phyloP scores from a whole-genome alignment of 1,140 invertebrate species.

The Meloidogyne chitwoodi region DNA sequence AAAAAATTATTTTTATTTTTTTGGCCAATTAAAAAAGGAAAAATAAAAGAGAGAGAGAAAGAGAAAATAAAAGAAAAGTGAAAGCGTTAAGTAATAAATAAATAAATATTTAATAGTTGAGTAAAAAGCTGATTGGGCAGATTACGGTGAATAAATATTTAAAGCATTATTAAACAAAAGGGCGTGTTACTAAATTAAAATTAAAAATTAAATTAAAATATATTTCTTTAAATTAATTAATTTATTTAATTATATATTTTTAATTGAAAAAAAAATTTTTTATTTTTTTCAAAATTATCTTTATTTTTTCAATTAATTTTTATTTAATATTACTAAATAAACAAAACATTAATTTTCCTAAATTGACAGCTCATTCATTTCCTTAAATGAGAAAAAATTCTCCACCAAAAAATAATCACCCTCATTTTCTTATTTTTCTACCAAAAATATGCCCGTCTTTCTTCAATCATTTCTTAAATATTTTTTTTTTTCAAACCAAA shows the following conservation, averaged over 20 bases:
- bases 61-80: not conserved
- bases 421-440: not conserved
- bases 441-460: not conserved
- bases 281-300: no score
- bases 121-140: not conserved
- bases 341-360: not conserved
- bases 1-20: no score
- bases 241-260: no score
- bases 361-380: not conserved
- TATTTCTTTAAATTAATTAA: no score
- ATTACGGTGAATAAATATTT: not conserved
- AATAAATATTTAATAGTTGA: not conserved
- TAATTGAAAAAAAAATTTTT: no score
- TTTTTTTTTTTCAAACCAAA: not conserved
- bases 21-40: not conserved
- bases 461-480: not conserved
- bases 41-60: not conserved
- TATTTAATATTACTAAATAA: not conserved
- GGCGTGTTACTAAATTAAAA: no score
- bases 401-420: not conserved
- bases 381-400: not conserved
- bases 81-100: not conserved
- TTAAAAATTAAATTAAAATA: no score
- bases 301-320: not conserved
- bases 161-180: not conserved